These are phyloP conservation scores for Trichonephila clavipes DNA, from an alignment of 1,140 invertebrate species.

Conservation along the genomic window DNA sequence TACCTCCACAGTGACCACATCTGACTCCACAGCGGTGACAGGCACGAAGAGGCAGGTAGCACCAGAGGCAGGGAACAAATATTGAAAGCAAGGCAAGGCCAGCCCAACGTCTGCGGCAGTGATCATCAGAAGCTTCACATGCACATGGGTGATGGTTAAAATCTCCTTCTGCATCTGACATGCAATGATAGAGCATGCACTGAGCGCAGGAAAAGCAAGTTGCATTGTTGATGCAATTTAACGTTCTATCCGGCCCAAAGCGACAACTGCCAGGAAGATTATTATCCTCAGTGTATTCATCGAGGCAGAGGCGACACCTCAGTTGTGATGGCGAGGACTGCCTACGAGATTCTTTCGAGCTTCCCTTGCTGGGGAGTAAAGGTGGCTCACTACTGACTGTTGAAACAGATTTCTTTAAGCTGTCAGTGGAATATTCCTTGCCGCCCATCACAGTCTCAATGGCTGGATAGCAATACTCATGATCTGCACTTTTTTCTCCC, in stretches of 20 bases:
- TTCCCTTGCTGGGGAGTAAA: constrained; percentile 85
- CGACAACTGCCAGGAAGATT: constrained; percentile 92
- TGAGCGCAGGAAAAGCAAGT: constrained; percentile 90
- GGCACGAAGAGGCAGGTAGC: constrained; percentile 92
- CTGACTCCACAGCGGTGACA: constrained; percentile 90
- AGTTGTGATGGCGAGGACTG: constrained; percentile 70
- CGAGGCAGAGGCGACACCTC: constrained; percentile 82
- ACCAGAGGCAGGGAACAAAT: constrained; percentile 95
- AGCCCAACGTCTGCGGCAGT: constrained; percentile 87
- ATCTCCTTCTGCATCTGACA: constrained; percentile 89
- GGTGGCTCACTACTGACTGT: constrained; percentile 76
- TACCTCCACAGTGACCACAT: constrained; percentile 90
- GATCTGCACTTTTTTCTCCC: constrained; percentile 82
- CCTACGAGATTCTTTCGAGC: constrained; percentile 69
- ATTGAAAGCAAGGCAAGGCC: constrained; percentile 91
- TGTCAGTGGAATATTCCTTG: constrained; percentile 81
- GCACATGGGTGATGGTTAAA: constrained; percentile 90
- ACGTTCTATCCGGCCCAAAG: constrained; percentile 92
- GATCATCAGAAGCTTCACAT: constrained; percentile 83
- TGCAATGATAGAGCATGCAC: constrained; percentile 95
- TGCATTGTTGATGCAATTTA: constrained; percentile 89
- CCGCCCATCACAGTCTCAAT: constrained; percentile 82
- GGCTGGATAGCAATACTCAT: constrained; percentile 91
- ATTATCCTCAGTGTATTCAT: constrained; percentile 85
- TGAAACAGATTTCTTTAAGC: constrained; percentile 83